phyloP scores from a whole-genome alignment of 2,888 invertebrate genomes.

The Mythimna impura region DNA sequence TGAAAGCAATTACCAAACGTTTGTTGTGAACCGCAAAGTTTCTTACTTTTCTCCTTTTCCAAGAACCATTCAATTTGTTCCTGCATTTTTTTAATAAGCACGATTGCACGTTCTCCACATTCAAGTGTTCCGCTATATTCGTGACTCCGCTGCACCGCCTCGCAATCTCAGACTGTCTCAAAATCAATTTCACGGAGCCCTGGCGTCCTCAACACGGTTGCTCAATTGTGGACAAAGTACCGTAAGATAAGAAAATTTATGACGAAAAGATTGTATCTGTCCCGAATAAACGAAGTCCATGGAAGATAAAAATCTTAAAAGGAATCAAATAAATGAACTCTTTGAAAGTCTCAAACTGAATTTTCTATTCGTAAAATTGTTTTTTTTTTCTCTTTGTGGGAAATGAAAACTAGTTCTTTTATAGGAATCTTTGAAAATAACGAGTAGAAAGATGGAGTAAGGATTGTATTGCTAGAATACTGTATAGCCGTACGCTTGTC shows the following conservation, averaged over 20 bases:
- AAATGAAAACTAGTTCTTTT: neutral
- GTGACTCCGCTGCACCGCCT: slow-evolving; percentile 37
- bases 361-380: slow-evolving; percentile 31
- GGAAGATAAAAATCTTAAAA: slow-evolving; percentile 48
- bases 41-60: neutral
- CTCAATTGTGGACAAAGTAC: slow-evolving; percentile 59
- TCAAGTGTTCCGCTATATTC: slow-evolving; percentile 33
- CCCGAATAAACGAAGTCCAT: slow-evolving; percentile 51
- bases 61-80: neutral
- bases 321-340: slow-evolving; percentile 52
- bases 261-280: slow-evolving; percentile 56
- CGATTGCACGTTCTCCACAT: slow-evolving; percentile 21
- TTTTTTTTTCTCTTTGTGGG: slow-evolving; percentile 12
- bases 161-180: slow-evolving; percentile 34
- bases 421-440: neutral
- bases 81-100: slow-evolving; percentile 23
- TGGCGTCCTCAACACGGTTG: slow-evolving; percentile 49
- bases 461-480: neutral
- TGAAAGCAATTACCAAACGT: neutral
- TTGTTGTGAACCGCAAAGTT: neutral
- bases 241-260: slow-evolving; percentile 60
- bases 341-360: slow-evolving; percentile 38
- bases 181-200: slow-evolving; percentile 59
- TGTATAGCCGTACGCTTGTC: neutral
- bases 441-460: neutral